phyloP scores from a whole-genome alignment of 2,888 invertebrate species.

The Molorchus minor region DNA sequence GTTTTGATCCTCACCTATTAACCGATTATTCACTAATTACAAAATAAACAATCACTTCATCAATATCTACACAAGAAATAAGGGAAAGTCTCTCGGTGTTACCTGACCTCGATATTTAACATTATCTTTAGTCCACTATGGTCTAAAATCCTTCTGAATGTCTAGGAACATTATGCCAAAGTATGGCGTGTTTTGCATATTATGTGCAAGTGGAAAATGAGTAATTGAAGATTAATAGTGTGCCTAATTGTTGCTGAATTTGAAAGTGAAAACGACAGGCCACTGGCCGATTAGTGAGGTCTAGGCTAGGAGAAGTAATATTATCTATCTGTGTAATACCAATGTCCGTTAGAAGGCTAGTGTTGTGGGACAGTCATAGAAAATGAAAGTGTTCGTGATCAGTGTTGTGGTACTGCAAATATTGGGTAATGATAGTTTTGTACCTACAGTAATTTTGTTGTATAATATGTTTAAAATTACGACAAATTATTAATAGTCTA shows the following conservation, averaged over 20 bases:
- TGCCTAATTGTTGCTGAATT: slow-evolving; percentile 5
- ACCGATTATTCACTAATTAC: slow-evolving; percentile 10
- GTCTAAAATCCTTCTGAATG: too few species aligned
- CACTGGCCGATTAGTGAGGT: not conserved
- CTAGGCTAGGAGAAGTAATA: not conserved
- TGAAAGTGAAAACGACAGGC: slow-evolving; percentile 20
- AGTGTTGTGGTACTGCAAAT: slow-evolving; percentile 31
- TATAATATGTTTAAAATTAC: too few species aligned
- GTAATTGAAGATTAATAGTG: slow-evolving; percentile 19
- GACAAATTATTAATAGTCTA: too few species aligned
- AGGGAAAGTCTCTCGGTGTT: slow-evolving; percentile 39
- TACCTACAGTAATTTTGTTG: too few species aligned
- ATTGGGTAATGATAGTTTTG: slow-evolving; percentile 31
- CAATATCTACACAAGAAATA: slow-evolving; percentile 36
- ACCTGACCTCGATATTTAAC: slow-evolving; percentile 35
- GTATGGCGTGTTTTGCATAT: slow-evolving; percentile 9
- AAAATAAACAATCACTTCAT: slow-evolving; percentile 3
- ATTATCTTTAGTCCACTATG: slow-evolving; percentile 28
- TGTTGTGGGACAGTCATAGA: slow-evolving; percentile 13
- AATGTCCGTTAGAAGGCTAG: not conserved
- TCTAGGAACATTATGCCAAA: slow-evolving; percentile 21
- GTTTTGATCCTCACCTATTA: slow-evolving; percentile 20
- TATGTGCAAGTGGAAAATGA: slow-evolving; percentile 22
- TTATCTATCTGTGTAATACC: not conserved
- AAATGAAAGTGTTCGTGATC: slow-evolving; percentile 40